Base-by-base conservation (phyloP, 2,797 vertebrate species). In the Eulemur albifrons region DNA sequence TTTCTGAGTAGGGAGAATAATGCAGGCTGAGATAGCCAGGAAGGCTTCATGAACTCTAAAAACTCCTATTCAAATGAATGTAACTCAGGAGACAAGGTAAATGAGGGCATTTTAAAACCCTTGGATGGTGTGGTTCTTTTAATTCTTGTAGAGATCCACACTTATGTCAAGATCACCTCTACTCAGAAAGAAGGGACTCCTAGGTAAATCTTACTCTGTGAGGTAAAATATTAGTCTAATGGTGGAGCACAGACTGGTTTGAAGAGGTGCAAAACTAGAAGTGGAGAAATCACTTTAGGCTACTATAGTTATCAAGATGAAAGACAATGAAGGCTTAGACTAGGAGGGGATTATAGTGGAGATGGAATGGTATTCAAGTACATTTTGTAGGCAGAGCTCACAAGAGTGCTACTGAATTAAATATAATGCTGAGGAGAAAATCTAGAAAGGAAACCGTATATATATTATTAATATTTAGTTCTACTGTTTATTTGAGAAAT, bases 361-460 rank as follows among this genome's bases (percentile, higher is more conserved):
- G 50, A 69, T 25, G 23, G 32, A 43, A 80, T 17, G 11, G 0
- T 3, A 10, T 1, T 38, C 17, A 4, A 48, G 27, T 32, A 2
- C 32, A 11, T 48, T 88, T 27, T 50, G 8, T 50, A 87, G 27
- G 30, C 10, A 65, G 27, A 83, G 14, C 32, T 75, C 17, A 63
- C 8, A 86, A 50, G 59, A 14, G 1, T 81, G 12, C 40, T 32
- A 11, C 27, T 92, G 38, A 93, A 79, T n/a, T 20, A 23, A 91
- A 77, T 9, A 67, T 4, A 75, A 27, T 50, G 18, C 21, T 50
- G 61, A 67, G 10, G 18, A 75, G 32, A 77, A 90, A 35, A 48
- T 4, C 2, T 79, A 23, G 27, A 80, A 23, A 85, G 43, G 57
- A 45, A 88, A 88, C 38, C 18, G 43, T 61, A 30, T 70, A 70